Evolutionary conservation across 1,140 invertebrate genomes (phyloP), one percentile per base, ranked within the genome.

Genomic region (Macrostomum lignano): DNA sequence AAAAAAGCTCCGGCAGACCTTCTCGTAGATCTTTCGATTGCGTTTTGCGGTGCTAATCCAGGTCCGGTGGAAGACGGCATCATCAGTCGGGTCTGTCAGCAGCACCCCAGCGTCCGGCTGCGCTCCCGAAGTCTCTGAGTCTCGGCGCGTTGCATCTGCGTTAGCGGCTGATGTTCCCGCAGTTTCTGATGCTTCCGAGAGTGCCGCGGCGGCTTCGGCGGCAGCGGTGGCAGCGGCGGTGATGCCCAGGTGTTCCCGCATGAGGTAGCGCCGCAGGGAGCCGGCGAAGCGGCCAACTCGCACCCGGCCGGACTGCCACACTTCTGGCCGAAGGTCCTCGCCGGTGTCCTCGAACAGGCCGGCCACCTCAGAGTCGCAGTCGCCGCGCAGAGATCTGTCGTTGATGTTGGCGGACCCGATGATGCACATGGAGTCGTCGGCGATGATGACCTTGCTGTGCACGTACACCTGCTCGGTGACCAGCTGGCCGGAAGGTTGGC

Each of bases 401-500:
- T 94, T 96, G 38, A 94, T 86, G 52, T 96, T 96, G 0, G 86
- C 82, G 3, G 79, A 91, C 2, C 86, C 86, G 47, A 84, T 86
- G 35, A 94, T 86, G 1, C 79, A 69, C 4, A 68, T 66, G 28
- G 46, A 44, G 36, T 58, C 55, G 39, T 58, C 57, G 5, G 76
- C 74, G 37, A 96, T 86, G 55, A 93, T 66, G 31, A 96, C 52
- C 58, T 94, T 96, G 34, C 81, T 88, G 54, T 94, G 84, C 13
- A 94, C 78, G 52, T 94, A 93, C 34, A 93, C 70, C 2, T 91
- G 54, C 55, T 93, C 84, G 1, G 77, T 77, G 17, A 88, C 68
- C 42, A 33, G 11, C 7, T 20, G 11, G 20, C 26, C 32, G 11
- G 14, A 22, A 17, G 19, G 4, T 6, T 11, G 26, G 6, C 10